A percentile compares a stretch with the other conserved stretches of the same genome.
phyloP scores from a whole-genome alignment of 2,888 invertebrate genomes.

The Drosophila siamana region DNA sequence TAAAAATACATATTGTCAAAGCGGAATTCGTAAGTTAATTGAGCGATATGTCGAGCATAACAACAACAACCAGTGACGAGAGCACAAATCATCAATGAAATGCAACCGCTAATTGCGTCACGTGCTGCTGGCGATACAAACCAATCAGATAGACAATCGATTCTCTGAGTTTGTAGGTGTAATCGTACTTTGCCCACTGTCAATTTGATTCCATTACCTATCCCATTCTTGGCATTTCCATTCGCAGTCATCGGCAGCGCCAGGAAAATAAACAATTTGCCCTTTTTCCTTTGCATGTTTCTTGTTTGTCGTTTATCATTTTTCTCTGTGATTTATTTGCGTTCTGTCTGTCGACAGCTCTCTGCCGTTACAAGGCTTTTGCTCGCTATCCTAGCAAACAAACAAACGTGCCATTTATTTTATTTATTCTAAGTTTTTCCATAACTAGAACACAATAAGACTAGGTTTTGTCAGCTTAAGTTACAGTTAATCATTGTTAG shows the following conservation, averaged over 20 bases:
- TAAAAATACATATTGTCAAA: conserved; percentile 47
- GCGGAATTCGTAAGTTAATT: conserved; percentile 64
- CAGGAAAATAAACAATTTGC: conserved; percentile 1
- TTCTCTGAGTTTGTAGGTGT: conserved; percentile 29
- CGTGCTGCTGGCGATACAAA: conserved; percentile 31
- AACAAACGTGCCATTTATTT: background rate
- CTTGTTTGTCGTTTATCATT: conserved; percentile 16
- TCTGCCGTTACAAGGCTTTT: too few species aligned
- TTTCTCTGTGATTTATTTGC: conserved; percentile 24
- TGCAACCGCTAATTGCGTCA: conserved; percentile 59
- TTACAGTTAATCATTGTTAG: background rate
- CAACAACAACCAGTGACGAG: conserved; percentile 25
- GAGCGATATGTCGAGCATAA: conserved; percentile 37
- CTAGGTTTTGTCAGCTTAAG: background rate
- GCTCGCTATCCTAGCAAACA: conserved; percentile 6
- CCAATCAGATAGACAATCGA: conserved; percentile 35
- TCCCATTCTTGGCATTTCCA: conserved; percentile 21
- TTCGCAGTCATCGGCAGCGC: background rate
- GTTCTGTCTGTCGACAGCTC: background rate
- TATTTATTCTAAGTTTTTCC: background rate
- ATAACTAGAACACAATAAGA: background rate
- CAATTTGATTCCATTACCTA: conserved; percentile 39
- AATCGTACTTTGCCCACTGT: conserved; percentile 44
- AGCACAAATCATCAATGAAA: conserved; percentile 55
- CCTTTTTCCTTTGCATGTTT: background rate